Evolutionary conservation across 1,140 invertebrate genomes (phyloP).

Genomic region (Pachypeltis micranthus): DNA sequence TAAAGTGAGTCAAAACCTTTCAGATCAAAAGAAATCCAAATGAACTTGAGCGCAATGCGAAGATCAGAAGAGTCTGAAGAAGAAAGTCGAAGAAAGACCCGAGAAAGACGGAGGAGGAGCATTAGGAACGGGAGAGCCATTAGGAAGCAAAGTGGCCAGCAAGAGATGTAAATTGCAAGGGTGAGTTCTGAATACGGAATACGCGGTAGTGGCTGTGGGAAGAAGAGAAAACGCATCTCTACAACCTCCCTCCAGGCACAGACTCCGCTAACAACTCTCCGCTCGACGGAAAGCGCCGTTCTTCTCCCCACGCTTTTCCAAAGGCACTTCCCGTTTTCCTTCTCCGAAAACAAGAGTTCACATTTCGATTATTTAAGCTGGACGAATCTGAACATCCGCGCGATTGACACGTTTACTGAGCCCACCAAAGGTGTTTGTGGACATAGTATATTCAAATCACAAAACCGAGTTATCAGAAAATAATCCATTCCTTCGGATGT

Average conservation of each 20-base stretch:
- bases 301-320: too few species aligned
- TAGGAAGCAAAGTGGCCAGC: conserved; percentile 7
- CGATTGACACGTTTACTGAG: too few species aligned
- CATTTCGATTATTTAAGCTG: too few species aligned
- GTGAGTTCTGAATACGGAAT: conserved; percentile 9
- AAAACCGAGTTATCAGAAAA: too few species aligned
- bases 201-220: background rate
- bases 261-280: background rate
- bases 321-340: too few species aligned
- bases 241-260: background rate
- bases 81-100: background rate
- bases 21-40: conserved; percentile 1
- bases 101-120: too few species aligned
- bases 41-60: background rate
- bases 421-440: too few species aligned
- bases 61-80: background rate
- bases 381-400: too few species aligned
- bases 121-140: background rate
- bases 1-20: too few species aligned
- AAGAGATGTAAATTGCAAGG: conserved; percentile 8
- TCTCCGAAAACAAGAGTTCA: too few species aligned
- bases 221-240: background rate
- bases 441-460: too few species aligned
- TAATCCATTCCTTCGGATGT: too few species aligned
- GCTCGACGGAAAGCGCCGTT: background rate